Evolutionary conservation across 2,797 vertebrate genomes (phyloP).

Genomic region (Chaetodon trifasciatus): DNA sequence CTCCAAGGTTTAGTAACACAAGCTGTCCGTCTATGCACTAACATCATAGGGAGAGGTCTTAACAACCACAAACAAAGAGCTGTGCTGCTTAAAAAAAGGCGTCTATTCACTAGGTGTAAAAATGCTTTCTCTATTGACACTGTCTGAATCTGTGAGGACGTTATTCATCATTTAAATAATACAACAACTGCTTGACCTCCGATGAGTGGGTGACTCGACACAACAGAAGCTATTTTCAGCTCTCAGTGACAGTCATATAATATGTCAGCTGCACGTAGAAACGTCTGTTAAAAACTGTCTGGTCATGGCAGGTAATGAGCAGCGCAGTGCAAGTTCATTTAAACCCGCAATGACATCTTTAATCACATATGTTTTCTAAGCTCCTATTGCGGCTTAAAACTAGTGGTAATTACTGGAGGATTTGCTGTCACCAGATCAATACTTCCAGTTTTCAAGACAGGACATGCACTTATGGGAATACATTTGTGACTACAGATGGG

Average conservation of each 20-base stretch:
- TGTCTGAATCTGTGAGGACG: conserved; percentile 21
- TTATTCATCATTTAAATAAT: conserved; percentile 28
- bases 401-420: conserved; percentile 44
- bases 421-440: conserved; percentile 52
- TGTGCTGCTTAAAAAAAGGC: conserved; percentile 1
- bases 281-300: conserved; percentile 4
- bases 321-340: conserved; percentile 27
- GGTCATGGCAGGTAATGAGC: conserved; percentile 19
- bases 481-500: conserved; percentile 47
- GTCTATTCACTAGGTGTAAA: conserved; percentile 4
- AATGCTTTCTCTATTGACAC: neutral
- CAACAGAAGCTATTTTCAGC: conserved; percentile 31
- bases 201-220: conserved; percentile 6
- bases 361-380: conserved; percentile 25
- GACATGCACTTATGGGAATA: conserved; percentile 51
- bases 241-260: conserved; percentile 5
- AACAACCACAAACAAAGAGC: neutral
- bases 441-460: conserved; percentile 50
- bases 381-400: conserved; percentile 34
- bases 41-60: conserved; percentile 29
- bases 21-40: conserved; percentile 29
- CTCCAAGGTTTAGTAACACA: conserved; percentile 40
- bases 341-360: conserved; percentile 37
- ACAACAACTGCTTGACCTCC: conserved; percentile 21
- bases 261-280: conserved; percentile 11